A percentile compares a stretch with the other conserved stretches of the same genome.
Conservation (phyloP, 1,140 invertebrate genomes). For the Eumaeus atala region DNA sequence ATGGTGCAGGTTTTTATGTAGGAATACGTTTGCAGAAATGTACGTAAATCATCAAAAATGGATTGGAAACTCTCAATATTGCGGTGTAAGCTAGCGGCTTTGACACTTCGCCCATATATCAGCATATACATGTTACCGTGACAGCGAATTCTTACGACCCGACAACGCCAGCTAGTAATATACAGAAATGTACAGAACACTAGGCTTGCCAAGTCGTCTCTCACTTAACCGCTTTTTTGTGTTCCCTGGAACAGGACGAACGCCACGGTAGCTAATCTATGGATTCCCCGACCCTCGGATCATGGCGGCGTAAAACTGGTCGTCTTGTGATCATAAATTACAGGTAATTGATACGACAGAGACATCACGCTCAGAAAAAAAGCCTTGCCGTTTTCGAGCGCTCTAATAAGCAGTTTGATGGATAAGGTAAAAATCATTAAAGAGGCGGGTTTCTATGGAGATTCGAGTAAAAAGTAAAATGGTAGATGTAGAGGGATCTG, state of each 20-base stretch:
- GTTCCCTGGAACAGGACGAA: not conserved
- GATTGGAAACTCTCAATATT: too few relatives aligned
- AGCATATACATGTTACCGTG: too few relatives aligned
- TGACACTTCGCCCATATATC: too few relatives aligned
- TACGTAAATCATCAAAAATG: too few relatives aligned
- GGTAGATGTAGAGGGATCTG: not conserved
- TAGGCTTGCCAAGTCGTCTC: not conserved
- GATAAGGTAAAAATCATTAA: constrained; percentile 31
- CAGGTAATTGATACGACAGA: constrained; percentile 29
- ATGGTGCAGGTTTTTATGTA: too few relatives aligned
- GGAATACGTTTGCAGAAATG: too few relatives aligned
- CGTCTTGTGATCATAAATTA: constrained; percentile 27
- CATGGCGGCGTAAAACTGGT: constrained; percentile 24
- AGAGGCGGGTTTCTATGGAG: constrained; percentile 21
- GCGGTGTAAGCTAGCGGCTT: too few relatives aligned
- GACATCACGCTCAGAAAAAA: constrained; percentile 28
- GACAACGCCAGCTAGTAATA: too few relatives aligned
- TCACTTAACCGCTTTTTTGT: not conserved
- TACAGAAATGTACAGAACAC: constrained; percentile 3
- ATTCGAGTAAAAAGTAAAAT: constrained; percentile 26
- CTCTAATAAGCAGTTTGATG: constrained; percentile 25
- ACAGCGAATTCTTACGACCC: too few relatives aligned
- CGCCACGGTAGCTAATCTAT: constrained; percentile 5
- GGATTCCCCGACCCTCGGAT: constrained; percentile 1
- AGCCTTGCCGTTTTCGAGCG: constrained; percentile 20